Evolutionary conservation across 2,888 invertebrate genomes (phyloP), one percentile per base, ranked within the genome.

Genomic region (Caenorhabditis uteleia): DNA sequence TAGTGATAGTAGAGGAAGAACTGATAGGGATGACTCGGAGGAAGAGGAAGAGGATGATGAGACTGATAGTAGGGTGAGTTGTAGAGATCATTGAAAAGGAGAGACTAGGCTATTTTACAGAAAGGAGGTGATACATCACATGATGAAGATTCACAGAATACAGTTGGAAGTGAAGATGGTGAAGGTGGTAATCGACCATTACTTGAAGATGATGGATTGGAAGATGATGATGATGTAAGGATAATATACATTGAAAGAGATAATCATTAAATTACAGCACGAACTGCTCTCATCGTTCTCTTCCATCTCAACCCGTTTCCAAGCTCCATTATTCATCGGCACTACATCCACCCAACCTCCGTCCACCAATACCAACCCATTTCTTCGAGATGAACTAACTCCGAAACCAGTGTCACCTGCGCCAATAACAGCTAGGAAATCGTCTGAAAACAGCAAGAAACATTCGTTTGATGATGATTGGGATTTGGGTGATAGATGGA

Each of bases 121-220:
- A n/a, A n/a, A n/a, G n/a, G 64, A 44, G 70, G 55, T 16, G 68
- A 71, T 31, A 66, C 68, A 12, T 71, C 71, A 1, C 62, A 62
- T 36, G 71, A 71, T 34, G 70, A 70, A 14, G 71, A 71, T 14
- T 71, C 74, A 3, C 71, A 69, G 33, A 64, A 70, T 38, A 65
- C 65, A 29, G 69, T 61, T 18, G 65, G 55, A 36, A 65, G 67
- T 45, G 68, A 65, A 34, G 74, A 71, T 36, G 75, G 67, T 1
- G 72, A 66, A 26, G 66, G 69, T 8, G 67, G 75, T n/a, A 68
- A 48, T 56, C 57, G 68, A 14, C 75, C 75, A 2, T 46, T 75
- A 16, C 27, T 75, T 12, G 75, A 75, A 43, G 75, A 75, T 33
- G 75, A 75, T 40, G 73, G 68, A 40, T 39, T 74, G 27, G 75